Base-by-base conservation (phyloP, 64 coral and sea anemone genomes). In the Hydrozoanthus tunicans region DNA sequence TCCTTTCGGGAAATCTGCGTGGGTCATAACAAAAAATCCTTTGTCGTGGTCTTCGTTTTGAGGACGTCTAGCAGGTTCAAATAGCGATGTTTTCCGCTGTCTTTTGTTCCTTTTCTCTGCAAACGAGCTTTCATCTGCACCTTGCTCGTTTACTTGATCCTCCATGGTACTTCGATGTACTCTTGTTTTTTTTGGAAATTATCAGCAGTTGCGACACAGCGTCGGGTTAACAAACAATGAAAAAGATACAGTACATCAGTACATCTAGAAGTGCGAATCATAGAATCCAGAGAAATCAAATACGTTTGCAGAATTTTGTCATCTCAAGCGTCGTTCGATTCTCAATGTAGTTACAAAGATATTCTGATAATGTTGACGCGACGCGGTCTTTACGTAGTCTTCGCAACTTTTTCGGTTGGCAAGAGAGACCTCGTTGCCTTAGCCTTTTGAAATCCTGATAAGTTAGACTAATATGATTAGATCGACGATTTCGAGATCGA, bases 1-100 rank as follows among this genome's bases (percentile, higher is more conserved):
- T 26, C 84, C 84, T 59, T 60, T 59, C 8, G 84, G 84, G 69
- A 75, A 88, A 58, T 88, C 84, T 9, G 84, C 84, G 11, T 88
- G 84, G 9, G 84, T 74, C 69, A 88, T 60, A 9, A 88, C 84
- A 51, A 88, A 88, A 56, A 27, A 54, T 6, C 84, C 84, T 70
- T 88, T 88, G 56, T 88, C 84, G 17, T 61, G 57, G 51, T 7
- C 84, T 51, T 73, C 68, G 56, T 74, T 24, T 9, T 57, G 57
- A 15, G 68, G 67, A 14, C 53, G 82, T 9, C 10, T 25, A 24
- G 9, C 56, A 14, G 84, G 9, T 7, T 88, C 84, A 27, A 88
- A 88, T 25, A 88, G 68, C 11, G 84, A 88, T 1, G 56, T 58
- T 59, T 88, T 88, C 26, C 84, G 68, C 24, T 25, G 12, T 17